phyloP scores from a whole-genome alignment of 2,113 vertebrate genomes.

The Scopus umbretta region DNA sequence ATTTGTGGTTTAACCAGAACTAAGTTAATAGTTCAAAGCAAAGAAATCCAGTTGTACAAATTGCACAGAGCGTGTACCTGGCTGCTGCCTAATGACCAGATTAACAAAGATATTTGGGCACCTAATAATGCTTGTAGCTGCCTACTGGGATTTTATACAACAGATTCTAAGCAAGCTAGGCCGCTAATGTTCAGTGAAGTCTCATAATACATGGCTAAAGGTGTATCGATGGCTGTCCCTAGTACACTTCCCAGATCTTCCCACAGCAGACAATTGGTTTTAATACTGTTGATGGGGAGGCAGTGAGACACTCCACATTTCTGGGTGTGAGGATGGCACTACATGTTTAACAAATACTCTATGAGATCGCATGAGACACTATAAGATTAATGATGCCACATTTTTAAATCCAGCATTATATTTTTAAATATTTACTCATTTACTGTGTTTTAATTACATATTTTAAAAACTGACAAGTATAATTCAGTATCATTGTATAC shows the following conservation, averaged over 20 bases:
- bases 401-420: background rate
- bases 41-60: background rate
- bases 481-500: background rate
- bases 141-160: background rate
- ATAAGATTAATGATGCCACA: background rate
- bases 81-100: background rate
- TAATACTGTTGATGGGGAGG: background rate
- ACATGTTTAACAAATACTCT: background rate
- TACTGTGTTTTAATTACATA: background rate
- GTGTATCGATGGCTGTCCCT: too few relatives aligned
- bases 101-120: background rate
- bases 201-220: background rate
- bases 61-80: too few relatives aligned
- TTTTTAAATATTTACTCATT: background rate
- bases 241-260: background rate
- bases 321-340: background rate
- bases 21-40: background rate
- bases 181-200: background rate
- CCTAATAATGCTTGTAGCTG: background rate
- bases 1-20: background rate
- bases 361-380: background rate
- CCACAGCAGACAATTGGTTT: background rate
- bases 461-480: background rate
- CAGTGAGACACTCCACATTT: background rate
- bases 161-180: background rate